Conservation (phyloP, 35 echinoderm and acorn worm species). For the Diadema setosum region DNA sequence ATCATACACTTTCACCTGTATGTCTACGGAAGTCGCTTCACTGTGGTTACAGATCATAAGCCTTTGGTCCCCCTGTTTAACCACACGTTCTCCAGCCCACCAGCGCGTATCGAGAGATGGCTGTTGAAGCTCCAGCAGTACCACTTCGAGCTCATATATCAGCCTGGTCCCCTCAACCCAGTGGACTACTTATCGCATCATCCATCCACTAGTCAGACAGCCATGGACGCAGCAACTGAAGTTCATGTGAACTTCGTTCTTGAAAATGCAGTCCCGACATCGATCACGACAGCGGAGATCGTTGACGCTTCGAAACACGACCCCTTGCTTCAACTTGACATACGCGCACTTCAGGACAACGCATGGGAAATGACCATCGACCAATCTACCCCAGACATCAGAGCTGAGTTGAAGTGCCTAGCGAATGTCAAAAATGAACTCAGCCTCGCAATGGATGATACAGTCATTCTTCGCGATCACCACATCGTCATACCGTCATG, state of each 20-base stretch:
- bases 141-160: slow-evolving; percentile 27
- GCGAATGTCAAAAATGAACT: no score
- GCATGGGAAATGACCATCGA: no score
- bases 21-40: slow-evolving; percentile 30
- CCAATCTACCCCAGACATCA: no score
- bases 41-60: slow-evolving; percentile 55
- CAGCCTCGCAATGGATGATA: no score
- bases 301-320: no score
- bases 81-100: slow-evolving; percentile 21
- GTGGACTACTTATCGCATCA: slow-evolving; percentile 60
- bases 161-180: slow-evolving; percentile 30
- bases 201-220: background rate
- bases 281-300: background rate
- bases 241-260: slow-evolving; percentile 34
- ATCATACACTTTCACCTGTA: slow-evolving; percentile 61
- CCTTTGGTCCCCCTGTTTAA: slow-evolving; percentile 64
- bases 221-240: background rate
- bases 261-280: slow-evolving; percentile 41
- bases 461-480: no score
- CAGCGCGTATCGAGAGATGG: slow-evolving; percentile 70
- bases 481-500: no score
- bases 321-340: no score
- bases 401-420: no score
- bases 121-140: slow-evolving; percentile 61
- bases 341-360: no score